These are phyloP conservation scores for Azemiops feae DNA, from an alignment of 2,113 vertebrate genomes.

Conservation along the genomic window DNA sequence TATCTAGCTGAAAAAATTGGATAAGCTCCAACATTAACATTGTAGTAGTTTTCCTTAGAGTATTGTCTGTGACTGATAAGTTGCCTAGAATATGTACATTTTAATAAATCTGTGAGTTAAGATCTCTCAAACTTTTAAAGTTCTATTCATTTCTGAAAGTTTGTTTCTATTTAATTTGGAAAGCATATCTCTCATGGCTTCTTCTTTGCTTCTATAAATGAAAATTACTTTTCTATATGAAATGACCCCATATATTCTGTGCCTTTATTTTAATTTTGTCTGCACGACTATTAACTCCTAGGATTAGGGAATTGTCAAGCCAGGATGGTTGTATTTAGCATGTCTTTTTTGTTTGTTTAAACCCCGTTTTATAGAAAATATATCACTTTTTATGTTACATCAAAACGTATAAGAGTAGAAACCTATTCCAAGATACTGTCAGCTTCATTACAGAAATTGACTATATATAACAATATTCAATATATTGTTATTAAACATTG, in stretches of 20 bases:
- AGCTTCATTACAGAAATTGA: background rate
- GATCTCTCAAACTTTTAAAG: constrained; percentile 13
- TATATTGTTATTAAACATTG: background rate
- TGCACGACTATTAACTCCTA: constrained; percentile 49
- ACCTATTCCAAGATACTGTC: constrained; percentile 16
- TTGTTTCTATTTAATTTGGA: constrained; percentile 43
- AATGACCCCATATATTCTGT: constrained; percentile 47
- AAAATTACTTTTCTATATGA: constrained; percentile 44
- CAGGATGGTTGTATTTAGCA: constrained; percentile 17
- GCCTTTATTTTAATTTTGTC: constrained; percentile 50
- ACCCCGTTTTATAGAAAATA: constrained; percentile 24
- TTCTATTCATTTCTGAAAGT: constrained; percentile 50
- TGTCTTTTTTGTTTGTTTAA: constrained; percentile 22
- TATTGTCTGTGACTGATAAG: constrained; percentile 56
- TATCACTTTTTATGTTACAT: background rate
- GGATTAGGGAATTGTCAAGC: constrained; percentile 28
- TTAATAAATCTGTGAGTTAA: constrained; percentile 46
- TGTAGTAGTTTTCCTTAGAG: constrained; percentile 57
- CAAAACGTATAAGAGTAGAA: constrained; percentile 8
- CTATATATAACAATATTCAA: constrained; percentile 14
- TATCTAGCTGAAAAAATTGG: constrained; percentile 71
- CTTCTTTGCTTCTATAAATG: constrained; percentile 46
- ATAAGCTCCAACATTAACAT: constrained; percentile 55
- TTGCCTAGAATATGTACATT: constrained; percentile 45
- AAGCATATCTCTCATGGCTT: constrained; percentile 27